These are phyloP conservation scores for Camponotus pennsylvanicus DNA, from an alignment of 1,140 invertebrate genomes.

Conservation along the genomic window DNA sequence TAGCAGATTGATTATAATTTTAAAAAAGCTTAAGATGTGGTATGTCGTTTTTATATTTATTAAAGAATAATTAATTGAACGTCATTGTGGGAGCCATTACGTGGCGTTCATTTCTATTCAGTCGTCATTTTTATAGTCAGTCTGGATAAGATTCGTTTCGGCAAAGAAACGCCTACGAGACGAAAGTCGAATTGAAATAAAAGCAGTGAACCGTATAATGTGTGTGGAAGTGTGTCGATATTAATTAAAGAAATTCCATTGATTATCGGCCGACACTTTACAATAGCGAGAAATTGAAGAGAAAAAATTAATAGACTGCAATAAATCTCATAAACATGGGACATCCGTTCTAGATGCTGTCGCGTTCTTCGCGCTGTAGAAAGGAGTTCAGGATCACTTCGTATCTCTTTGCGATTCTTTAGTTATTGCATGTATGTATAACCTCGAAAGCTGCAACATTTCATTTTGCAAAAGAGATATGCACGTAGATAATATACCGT, in stretches of 20 bases:
- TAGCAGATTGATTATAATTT: conserved; percentile 54
- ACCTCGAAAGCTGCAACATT: not conserved
- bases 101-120: conserved; percentile 3
- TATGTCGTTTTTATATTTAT: conserved; percentile 28
- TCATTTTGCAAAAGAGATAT: conserved; percentile 1
- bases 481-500: not conserved
- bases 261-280: conserved; percentile 51
- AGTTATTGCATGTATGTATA: not conserved
- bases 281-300: not conserved
- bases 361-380: not conserved
- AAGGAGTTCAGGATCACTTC: not conserved
- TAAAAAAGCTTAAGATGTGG: not conserved
- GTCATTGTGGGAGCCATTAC: conserved; percentile 42
- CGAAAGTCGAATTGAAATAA: conserved; percentile 47
- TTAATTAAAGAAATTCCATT: conserved; percentile 67
- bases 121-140: not conserved
- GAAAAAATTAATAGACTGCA: conserved; percentile 31
- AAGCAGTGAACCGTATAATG: conserved; percentile 58
- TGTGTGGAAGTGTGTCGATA: conserved; percentile 64
- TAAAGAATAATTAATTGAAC: conserved; percentile 32
- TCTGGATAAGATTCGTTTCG: conserved; percentile 10
- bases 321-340: conserved; percentile 2
- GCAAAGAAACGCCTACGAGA: conserved; percentile 28
- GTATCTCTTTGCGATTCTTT: not conserved
- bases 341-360: conserved; percentile 42